A percentile compares a stretch with the other conserved stretches of the same genome.
Conservation (phyloP, 2,888 invertebrate genomes). For the Standfussiana lucernea region DNA sequence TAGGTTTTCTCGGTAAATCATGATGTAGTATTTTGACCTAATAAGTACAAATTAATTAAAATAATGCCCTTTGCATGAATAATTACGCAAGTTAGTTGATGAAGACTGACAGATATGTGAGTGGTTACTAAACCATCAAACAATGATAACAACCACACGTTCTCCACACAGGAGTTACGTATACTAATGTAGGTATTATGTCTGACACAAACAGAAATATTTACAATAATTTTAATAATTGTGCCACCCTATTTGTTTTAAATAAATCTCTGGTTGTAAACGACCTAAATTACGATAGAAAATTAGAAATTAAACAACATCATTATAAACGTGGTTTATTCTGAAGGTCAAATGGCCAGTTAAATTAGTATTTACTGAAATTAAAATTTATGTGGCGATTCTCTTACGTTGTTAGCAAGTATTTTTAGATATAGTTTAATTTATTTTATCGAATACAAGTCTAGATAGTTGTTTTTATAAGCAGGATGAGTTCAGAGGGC, state of each 20-base stretch:
- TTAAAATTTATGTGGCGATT: constrained; percentile 10
- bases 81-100: constrained; percentile 26
- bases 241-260: constrained; percentile 23
- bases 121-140: constrained; percentile 17
- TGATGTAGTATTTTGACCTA: constrained; percentile 57
- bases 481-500: constrained; percentile 31
- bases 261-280: constrained; percentile 1
- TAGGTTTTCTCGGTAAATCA: constrained; percentile 62
- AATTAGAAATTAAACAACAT: neutral
- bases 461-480: constrained; percentile 23
- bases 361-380: constrained; percentile 5
- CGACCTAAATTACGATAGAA: neutral
- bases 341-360: constrained; percentile 7
- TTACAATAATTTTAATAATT: constrained; percentile 16
- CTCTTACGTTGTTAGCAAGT: constrained; percentile 13
- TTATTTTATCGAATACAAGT: constrained; percentile 37
- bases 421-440: constrained; percentile 37
- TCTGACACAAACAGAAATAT: constrained; percentile 21
- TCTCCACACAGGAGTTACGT: neutral
- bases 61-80: constrained; percentile 25
- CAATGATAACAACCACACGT: neutral
- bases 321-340: constrained; percentile 4
- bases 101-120: constrained; percentile 35
- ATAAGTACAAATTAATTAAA: constrained; percentile 65
- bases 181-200: neutral